phyloP scores from a whole-genome alignment of 2,888 invertebrate species.

The Apodemia zela region DNA sequence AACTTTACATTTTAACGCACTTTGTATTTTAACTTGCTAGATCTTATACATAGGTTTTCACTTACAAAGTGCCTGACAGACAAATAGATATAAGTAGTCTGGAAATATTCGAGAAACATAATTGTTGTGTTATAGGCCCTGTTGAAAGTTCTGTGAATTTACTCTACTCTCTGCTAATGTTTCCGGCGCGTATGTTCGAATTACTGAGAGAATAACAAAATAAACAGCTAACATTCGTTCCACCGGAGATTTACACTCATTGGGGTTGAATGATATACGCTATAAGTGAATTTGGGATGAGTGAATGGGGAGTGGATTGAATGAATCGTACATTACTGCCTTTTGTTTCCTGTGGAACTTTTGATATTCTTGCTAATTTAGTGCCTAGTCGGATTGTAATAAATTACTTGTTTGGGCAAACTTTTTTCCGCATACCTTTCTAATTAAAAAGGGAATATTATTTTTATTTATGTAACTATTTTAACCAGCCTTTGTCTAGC shows the following conservation, averaged over 20 bases:
- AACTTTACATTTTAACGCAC: too few species aligned
- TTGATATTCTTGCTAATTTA: background rate
- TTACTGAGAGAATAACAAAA: slow-evolving; percentile 6
- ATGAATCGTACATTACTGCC: slow-evolving; percentile 2
- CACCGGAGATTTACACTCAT: slow-evolving; percentile 15
- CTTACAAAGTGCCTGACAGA: too few species aligned
- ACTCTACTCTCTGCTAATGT: background rate
- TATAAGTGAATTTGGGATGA: slow-evolving; percentile 14
- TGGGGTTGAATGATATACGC: slow-evolving; percentile 12
- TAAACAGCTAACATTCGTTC: slow-evolving; percentile 5
- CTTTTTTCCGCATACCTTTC: too few species aligned
- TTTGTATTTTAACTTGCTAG: too few species aligned
- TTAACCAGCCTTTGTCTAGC: too few species aligned
- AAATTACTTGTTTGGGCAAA: too few species aligned
- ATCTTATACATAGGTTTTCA: too few species aligned
- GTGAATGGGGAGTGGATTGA: slow-evolving; percentile 9
- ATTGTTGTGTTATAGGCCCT: too few species aligned
- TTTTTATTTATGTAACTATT: too few species aligned
- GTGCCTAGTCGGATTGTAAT: background rate
- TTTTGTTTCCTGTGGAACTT: background rate
- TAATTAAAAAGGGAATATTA: too few species aligned
- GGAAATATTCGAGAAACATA: too few species aligned
- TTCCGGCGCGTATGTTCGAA: background rate
- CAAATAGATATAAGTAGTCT: too few species aligned
- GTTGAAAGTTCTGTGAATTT: background rate